These are phyloP conservation scores for Octodonta nipae DNA, from an alignment of 2,888 invertebrate species.

Conservation along the genomic window DNA sequence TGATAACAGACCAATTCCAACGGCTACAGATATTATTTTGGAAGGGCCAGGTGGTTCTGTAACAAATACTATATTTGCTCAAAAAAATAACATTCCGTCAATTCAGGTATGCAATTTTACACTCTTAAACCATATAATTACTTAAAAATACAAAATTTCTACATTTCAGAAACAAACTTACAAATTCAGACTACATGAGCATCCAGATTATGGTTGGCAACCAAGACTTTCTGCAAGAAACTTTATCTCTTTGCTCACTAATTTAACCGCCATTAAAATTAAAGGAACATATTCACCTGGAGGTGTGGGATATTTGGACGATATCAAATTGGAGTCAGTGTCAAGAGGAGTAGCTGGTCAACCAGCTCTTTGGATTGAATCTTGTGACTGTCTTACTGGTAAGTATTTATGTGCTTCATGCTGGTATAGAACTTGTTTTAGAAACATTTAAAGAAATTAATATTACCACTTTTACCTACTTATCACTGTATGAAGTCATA, in stretches of 20 bases:
- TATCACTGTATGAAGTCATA: too few relatives aligned
- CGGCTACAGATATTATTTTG: constrained; percentile 75
- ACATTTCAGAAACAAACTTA: constrained; percentile 61
- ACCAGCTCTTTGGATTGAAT: constrained; percentile 86
- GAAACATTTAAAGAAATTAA: too few relatives aligned
- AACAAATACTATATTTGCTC: constrained; percentile 83
- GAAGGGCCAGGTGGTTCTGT: constrained; percentile 71
- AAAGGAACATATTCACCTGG: constrained; percentile 78
- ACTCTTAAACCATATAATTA: too few relatives aligned
- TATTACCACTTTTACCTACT: too few relatives aligned
- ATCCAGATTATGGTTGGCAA: constrained; percentile 70
- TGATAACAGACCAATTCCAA: constrained; percentile 69
- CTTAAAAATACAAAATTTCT: too few relatives aligned
- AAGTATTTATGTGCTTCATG: too few relatives aligned
- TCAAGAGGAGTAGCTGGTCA: constrained; percentile 55
- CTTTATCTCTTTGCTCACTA: constrained; percentile 85
- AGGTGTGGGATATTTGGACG: constrained; percentile 79
- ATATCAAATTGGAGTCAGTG: constrained; percentile 81
- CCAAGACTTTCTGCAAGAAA: constrained; percentile 76
- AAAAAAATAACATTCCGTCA: constrained; percentile 69
- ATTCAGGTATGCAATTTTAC: constrained; percentile 42
- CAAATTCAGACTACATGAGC: constrained; percentile 81
- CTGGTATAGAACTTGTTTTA: too few relatives aligned
- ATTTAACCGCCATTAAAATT: constrained; percentile 87
- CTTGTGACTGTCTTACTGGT: constrained; percentile 76